Evolutionary conservation across 2,888 invertebrate species (phyloP), one percentile per base, ranked within the genome.

Genomic region (Phrixothrix hirtus): DNA sequence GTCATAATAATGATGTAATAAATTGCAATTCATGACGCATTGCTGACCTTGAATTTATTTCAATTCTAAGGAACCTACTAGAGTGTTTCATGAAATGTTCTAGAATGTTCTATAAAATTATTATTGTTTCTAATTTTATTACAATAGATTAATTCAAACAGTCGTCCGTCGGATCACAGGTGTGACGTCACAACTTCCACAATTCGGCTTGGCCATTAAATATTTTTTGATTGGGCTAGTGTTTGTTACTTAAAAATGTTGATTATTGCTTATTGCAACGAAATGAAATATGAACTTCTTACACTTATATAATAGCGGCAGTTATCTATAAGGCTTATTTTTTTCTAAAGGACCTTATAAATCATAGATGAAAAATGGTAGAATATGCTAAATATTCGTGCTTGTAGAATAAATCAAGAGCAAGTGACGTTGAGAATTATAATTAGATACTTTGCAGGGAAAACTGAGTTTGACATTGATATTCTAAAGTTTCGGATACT

Each of bases 351-450:
- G 21, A 21, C 4, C 21, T 21, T 21, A 30, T 36, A 45, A 46
- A 30, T 38, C 25, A 38, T 31, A 31, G 38, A 12, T 15, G 31
- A 37, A 38, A 46, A 46, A 38, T 46, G 46, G 30, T 38, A 38
- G 38, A 46, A 31, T 43, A 49, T 49, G 49, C 37, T 49, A 49
- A 49, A 37, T 49, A 36, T 34, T 15, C 25, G 37, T 30, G 42
- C 29, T 31, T 12, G 42, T 21, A 36, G 49, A 43, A 49, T 49
- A 49, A 49, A 13, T 37, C 30, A 43, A 29, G 36, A 36, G 36
- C 17, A 30, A 43, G 36, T 37, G 31, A 17, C 16, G 46, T 36
- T 6, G 7, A 27, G 46, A 46, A 46, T 46, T 26, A 26, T 32
- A 46, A 46, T 46, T 46, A 46, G 44, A 15, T 14, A 17, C 36